Base-by-base conservation (phyloP, 2,113 vertebrate species). In the Caranx melampygus region DNA sequence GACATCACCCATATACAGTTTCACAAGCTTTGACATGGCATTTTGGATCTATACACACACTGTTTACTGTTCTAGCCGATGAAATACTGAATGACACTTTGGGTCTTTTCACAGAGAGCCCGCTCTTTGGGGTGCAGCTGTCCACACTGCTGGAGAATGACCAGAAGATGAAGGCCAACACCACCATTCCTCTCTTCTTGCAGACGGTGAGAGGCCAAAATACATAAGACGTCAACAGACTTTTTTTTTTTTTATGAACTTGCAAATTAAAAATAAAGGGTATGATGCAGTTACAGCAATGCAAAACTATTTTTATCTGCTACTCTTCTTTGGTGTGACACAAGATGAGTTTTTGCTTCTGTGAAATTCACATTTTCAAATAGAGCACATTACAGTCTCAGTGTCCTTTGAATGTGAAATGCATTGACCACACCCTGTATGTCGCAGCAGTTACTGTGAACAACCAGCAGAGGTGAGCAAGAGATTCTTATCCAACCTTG, bases 51-150 rank as follows among this genome's bases (percentile, higher is more conserved):
- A 18, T 14, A 26, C 21, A 31, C 45, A 35, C 5, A 16, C 20
- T 6, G 21, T 2, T 12, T 66, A 40, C 45, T 59, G 20, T 31
- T 75, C 1, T 0, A 37, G 61, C 26, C 6, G 13, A 10, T 47
- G 21, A 15, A 67, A 26, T 57, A 10, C 15, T 52, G 40, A 79
- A 8, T 66, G 47, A 77, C n/a, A 31, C 31, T 52, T 52, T 40
- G 57, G 14, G 4, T 83, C 9, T 47, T 60, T 60, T 35, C 11
- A 4, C 78, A 98, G 97, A 98, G 81, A 96, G 96, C 44, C 58
- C 90, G 1, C 94, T 98, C 47, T 98, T 97, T 4, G 96, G 97
- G 0, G 95, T 97, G 66, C 91, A 96, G 5, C 94, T 98, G 63
- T 89, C 95, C 59, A 88, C 92, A 10, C 87, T 98, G 70, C 65